phyloP scores from a whole-genome alignment of 2,113 vertebrate species.

The human region DNA sequence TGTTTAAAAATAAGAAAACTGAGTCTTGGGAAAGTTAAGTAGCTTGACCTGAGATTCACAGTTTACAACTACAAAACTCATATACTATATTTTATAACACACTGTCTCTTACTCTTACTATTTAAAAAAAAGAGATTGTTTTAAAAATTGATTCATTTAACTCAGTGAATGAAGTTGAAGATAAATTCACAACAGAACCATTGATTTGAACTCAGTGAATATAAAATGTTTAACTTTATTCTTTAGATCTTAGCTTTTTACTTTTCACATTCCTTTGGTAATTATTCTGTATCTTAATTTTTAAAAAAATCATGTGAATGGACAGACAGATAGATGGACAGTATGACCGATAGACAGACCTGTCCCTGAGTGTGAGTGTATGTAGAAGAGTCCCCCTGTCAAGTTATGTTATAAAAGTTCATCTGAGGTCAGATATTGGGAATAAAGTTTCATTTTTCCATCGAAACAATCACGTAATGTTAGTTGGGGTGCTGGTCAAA shows the following conservation, averaged over 20 bases:
- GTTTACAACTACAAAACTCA: background rate
- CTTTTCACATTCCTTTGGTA: background rate
- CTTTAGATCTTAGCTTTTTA: conserved; percentile 4
- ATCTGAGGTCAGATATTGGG: background rate
- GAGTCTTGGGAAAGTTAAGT: background rate
- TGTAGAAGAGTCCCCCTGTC: background rate
- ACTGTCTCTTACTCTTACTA: background rate
- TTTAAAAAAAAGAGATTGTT: background rate
- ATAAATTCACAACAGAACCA: conserved; percentile 1
- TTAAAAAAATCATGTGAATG: background rate
- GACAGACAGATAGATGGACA: background rate
- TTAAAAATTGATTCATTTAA: conserved; percentile 12
- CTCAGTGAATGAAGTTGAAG: background rate
- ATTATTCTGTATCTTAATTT: background rate
- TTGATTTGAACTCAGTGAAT: conserved; percentile 11
- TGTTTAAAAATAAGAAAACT: background rate
- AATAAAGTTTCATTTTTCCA: conserved; percentile 10
- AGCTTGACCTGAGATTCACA: background rate
- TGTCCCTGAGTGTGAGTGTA: background rate
- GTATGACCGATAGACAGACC: background rate
- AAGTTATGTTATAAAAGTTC: background rate
- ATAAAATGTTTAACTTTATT: background rate
- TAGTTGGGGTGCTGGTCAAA: background rate
- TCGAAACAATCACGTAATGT: background rate
- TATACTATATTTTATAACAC: background rate